Conservation (phyloP, 1,140 invertebrate species). For the Zaprionus taronus region DNA sequence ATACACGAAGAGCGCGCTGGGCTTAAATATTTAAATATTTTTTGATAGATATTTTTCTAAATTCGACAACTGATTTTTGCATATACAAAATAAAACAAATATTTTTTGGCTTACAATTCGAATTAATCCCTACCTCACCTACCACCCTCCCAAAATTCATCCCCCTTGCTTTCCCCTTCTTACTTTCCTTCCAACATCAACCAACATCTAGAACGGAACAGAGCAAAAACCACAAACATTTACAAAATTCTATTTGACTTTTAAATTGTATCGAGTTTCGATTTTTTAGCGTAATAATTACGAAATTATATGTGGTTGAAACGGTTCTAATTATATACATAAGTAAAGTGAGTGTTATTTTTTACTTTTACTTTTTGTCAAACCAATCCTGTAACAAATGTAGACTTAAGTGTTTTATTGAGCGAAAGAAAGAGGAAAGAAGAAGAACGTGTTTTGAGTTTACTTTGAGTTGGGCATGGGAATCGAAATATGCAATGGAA, state of each 20-base stretch:
- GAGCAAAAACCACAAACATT: not conserved
- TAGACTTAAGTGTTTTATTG: constrained; percentile 77
- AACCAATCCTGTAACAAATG: constrained; percentile 68
- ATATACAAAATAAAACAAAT: not conserved
- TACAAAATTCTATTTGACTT: not conserved
- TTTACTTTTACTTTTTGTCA: constrained; percentile 31
- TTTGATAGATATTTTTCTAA: constrained; percentile 12
- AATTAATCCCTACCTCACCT: not conserved
- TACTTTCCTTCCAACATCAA: not conserved
- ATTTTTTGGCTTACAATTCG: constrained; percentile 21
- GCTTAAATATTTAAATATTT: not conserved
- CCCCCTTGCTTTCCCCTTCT: not conserved
- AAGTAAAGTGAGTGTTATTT: constrained; percentile 31
- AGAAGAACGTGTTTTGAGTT: constrained; percentile 12
- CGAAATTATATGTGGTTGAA: constrained; percentile 27
- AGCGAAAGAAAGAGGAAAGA: constrained; percentile 63
- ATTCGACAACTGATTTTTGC: constrained; percentile 13
- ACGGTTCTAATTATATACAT: constrained; percentile 31
- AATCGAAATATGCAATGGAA: no score
- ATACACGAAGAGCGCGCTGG: not conserved
- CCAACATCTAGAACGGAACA: not conserved
- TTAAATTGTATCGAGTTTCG: constrained; percentile 3
- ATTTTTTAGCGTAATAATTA: constrained; percentile 15
- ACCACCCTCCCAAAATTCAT: no score
- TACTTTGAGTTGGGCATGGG: not conserved